These are phyloP conservation scores for Porites lobata DNA, from an alignment of 92 coral and sea anemone genomes.

Conservation along the genomic window DNA sequence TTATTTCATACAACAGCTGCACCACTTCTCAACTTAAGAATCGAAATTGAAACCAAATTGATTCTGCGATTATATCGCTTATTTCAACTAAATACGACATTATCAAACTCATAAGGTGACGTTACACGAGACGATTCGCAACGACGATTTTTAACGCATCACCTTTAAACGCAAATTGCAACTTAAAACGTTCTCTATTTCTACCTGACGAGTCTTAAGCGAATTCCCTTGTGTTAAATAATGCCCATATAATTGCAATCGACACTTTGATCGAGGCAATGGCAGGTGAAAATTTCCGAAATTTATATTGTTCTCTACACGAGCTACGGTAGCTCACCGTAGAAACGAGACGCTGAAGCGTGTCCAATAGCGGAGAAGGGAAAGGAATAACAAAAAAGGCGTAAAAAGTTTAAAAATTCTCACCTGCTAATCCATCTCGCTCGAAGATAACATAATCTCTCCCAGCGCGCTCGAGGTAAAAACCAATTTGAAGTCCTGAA, in stretches of 20 bases:
- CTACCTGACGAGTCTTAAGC: not conserved
- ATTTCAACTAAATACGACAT: not conserved
- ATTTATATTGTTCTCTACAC: no score
- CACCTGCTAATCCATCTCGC: slow-evolving; percentile 85
- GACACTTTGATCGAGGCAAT: not conserved
- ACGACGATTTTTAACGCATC: no score
- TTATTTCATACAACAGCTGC: not conserved
- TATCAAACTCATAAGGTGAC: no score
- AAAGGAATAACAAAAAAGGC: no score
- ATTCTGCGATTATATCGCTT: not conserved
- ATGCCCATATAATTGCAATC: not conserved
- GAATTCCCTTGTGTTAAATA: not conserved
- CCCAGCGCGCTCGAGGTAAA: slow-evolving; percentile 85
- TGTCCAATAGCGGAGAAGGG: no score
- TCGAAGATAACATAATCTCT: slow-evolving; percentile 91
- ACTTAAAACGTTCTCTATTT: not conserved
- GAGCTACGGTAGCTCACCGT: not conserved
- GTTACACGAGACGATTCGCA: no score
- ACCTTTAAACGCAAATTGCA: not conserved
- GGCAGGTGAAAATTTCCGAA: not conserved
- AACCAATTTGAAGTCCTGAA: slow-evolving; percentile 93
- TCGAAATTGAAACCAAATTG: not conserved
- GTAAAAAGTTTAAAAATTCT: not conserved
- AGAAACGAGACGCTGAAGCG: no score
- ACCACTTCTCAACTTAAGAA: not conserved